Evolutionary conservation across 2,113 vertebrate species (phyloP), one percentile per base, ranked within the genome.

Genomic region (Micronisus gabar): DNA sequence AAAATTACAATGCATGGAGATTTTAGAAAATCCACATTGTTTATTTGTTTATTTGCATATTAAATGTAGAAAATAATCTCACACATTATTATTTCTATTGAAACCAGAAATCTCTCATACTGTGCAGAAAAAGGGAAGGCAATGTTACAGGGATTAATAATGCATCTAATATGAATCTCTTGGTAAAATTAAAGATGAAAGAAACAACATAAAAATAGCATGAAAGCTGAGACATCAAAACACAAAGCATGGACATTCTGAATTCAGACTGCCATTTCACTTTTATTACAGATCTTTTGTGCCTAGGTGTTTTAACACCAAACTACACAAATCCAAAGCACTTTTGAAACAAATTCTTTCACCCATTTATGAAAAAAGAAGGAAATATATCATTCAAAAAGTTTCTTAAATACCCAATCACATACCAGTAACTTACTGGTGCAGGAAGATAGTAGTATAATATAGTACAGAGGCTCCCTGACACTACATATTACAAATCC

Each of bases 121-220:
- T 90, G 72, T 55, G 66, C 70, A 80, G 70, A 93, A 93, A 84
- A 89, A 70, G 16, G 48, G 45, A 87, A 67, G n/a, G 75, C 45
- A 81, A 59, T 48, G 43, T 56, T 88, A 83, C 61, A 82, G 62
- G 50, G 83, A 96, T 96, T 94, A 96, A 95, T 86, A 87, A 95
- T 86, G 78, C 62, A 93, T 87, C 73, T 48, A 95, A 90, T 78
- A 94, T 91, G 91, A 96, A 94, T 81, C 68, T 92, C 75, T 83
- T 75, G 78, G 86, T 88, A 85, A 96, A 97, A 97, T 92, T 88
- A 74, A 91, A 76, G 83, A 95, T 90, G 91, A 96, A 97, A 96
- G 76, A 95, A 96, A 81, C 27, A 75, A 87, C 86, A 65, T 65
- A 80, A 81, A 97, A 96, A 95, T 71, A 90, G 20, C 90, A 85